Evolutionary conservation across 2,113 vertebrate genomes (phyloP).

Genomic region (Litocranius walleri): DNA sequence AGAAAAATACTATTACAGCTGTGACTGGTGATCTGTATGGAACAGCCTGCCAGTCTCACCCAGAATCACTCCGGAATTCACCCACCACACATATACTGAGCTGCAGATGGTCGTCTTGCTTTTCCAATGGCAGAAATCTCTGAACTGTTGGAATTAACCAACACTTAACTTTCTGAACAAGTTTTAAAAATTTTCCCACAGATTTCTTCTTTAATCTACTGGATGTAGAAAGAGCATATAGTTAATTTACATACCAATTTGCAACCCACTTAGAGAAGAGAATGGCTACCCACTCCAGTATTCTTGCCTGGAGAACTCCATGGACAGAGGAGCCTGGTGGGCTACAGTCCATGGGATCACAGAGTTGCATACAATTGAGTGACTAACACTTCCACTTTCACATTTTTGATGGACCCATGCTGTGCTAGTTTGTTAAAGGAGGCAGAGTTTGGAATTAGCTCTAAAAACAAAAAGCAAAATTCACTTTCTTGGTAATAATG

Average conservation of each 20-base stretch:
- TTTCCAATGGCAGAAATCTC: conserved; percentile 21
- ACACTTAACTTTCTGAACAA: conserved; percentile 41
- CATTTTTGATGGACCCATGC: background rate
- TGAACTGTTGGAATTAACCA: conserved; percentile 23
- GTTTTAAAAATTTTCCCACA: background rate
- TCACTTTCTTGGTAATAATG: background rate
- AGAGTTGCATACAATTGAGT: background rate
- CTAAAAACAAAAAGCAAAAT: background rate
- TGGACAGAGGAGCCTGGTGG: background rate
- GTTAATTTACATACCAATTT: background rate
- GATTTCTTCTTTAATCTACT: background rate
- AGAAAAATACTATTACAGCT: conserved; percentile 39
- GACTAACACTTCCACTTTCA: background rate
- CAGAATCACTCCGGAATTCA: conserved; percentile 43
- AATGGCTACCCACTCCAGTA: background rate
- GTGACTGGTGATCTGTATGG: conserved; percentile 18
- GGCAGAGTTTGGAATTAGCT: background rate
- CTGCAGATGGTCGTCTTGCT: conserved; percentile 32
- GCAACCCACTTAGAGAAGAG: background rate
- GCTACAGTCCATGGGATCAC: background rate
- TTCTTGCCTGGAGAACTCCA: background rate
- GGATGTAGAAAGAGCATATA: background rate
- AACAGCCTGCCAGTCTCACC: conserved; percentile 50
- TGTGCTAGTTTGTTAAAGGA: background rate
- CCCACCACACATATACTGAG: background rate